phyloP scores from a whole-genome alignment of 2,888 invertebrate species.

The Hirtodrosophila trivittata region DNA sequence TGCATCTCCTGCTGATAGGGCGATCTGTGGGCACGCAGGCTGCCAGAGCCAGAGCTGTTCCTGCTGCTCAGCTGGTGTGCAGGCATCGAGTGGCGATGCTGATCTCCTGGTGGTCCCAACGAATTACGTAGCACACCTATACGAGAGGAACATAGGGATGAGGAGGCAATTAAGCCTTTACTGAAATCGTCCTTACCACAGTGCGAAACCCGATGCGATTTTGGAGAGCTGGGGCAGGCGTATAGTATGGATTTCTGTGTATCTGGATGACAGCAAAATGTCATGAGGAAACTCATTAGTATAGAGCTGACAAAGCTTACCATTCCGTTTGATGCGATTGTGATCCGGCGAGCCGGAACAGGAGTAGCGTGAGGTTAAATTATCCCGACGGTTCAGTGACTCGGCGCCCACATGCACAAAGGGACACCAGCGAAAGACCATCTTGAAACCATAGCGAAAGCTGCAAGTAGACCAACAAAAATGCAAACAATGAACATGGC shows the following conservation, averaged over 20 bases:
- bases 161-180: too few species aligned
- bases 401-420: conserved; percentile 89
- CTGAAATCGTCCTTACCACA: conserved; percentile 72
- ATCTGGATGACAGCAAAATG: conserved; percentile 63
- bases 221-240: conserved; percentile 83
- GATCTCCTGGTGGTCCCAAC: conserved; percentile 42
- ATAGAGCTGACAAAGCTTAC: conserved; percentile 85
- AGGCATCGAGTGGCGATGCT: conserved; percentile 64
- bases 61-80: conserved; percentile 41
- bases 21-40: conserved; percentile 32
- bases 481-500: conserved; percentile 13
- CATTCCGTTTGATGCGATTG: conserved; percentile 88
- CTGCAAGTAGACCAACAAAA: conserved; percentile 84
- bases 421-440: conserved; percentile 95
- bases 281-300: conserved; percentile 22
- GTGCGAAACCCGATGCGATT: conserved; percentile 81
- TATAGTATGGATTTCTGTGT: conserved; percentile 84
- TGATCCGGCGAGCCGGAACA: conserved; percentile 91
- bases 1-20: conserved; percentile 62
- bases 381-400: conserved; percentile 89
- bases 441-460: conserved; percentile 96
- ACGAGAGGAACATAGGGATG: not conserved
- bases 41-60: conserved; percentile 20
- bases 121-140: conserved; percentile 77
- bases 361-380: conserved; percentile 90